phyloP scores from a whole-genome alignment of 30 jellyfish, hydroid and myxozoan species.

The Chironex yamaguchii region DNA sequence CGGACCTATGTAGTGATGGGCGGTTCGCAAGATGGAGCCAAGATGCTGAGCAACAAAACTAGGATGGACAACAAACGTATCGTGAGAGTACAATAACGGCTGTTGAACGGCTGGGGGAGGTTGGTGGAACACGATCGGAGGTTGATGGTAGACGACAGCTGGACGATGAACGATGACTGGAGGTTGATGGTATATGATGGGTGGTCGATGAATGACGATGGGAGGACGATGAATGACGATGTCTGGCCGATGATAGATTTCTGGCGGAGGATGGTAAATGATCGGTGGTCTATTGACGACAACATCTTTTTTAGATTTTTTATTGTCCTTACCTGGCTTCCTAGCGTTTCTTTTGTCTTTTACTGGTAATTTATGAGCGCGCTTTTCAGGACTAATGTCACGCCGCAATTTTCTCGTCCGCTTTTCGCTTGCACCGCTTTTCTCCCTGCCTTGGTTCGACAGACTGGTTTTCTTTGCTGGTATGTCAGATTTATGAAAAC shows the following conservation, averaged over 20 bases:
- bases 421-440: neutral
- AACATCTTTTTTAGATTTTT: constrained; percentile 91
- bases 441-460: neutral
- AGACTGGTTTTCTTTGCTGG: neutral
- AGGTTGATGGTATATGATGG: constrained; percentile 89
- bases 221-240: constrained; percentile 90
- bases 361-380: neutral
- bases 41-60: constrained; percentile 97
- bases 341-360: constrained; percentile 63
- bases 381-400: neutral
- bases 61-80: constrained; percentile 91
- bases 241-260: constrained; percentile 95
- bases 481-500: neutral
- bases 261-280: constrained; percentile 98
- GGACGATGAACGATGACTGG: constrained; percentile 92
- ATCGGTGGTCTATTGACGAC: constrained; percentile 97
- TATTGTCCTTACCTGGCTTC: constrained; percentile 68
- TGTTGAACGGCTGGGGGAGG: constrained; percentile 96
- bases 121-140: constrained; percentile 89
- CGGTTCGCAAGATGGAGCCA: constrained; percentile 92
- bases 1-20: constrained; percentile 95
- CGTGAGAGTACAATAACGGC: constrained; percentile 85
- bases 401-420: constrained; percentile 15
- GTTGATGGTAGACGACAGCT: constrained; percentile 93
- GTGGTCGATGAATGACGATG: constrained; percentile 88